These are phyloP conservation scores for Apodemia duryi DNA, from an alignment of 2,888 invertebrate genomes.

Conservation along the genomic window DNA sequence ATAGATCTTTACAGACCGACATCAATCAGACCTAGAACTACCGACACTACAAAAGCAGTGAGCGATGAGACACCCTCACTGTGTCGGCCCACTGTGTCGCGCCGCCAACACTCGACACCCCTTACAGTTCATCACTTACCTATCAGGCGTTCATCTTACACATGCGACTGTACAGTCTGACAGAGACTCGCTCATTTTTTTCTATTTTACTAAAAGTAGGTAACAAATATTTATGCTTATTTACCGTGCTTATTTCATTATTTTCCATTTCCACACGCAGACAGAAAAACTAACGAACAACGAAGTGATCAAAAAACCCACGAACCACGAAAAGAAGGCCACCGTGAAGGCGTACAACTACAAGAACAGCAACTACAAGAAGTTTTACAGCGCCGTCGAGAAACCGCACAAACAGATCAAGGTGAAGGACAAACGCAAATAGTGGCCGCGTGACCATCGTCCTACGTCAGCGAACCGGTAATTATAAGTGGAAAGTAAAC, in stretches of 20 bases:
- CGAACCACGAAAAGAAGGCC: conserved; percentile 29
- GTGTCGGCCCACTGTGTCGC: too few relatives aligned
- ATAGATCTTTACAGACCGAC: too few relatives aligned
- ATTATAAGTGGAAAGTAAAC: conserved; percentile 7
- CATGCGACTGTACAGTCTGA: too few relatives aligned
- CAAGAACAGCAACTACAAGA: conserved; percentile 52
- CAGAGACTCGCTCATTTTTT: too few relatives aligned
- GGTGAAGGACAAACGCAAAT: conserved; percentile 5
- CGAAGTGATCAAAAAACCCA: conserved; percentile 22
- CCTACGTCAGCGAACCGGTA: neutral
- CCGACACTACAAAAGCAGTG: too few relatives aligned
- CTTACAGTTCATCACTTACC: too few relatives aligned
- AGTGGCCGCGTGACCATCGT: neutral
- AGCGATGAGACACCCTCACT: too few relatives aligned
- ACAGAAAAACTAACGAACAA: conserved; percentile 20
- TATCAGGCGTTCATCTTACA: too few relatives aligned
- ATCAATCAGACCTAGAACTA: too few relatives aligned
- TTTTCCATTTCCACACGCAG: neutral
- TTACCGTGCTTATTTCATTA: neutral
- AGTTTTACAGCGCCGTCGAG: conserved; percentile 48
- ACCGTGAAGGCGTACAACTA: conserved; percentile 43
- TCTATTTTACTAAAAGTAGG: too few relatives aligned
- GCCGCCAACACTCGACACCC: too few relatives aligned
- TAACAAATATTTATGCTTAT: too few relatives aligned
- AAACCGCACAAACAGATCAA: conserved; percentile 43